Evolutionary conservation across 1,140 invertebrate genomes (phyloP).

Genomic region (Maconellicoccus hirsutus): DNA sequence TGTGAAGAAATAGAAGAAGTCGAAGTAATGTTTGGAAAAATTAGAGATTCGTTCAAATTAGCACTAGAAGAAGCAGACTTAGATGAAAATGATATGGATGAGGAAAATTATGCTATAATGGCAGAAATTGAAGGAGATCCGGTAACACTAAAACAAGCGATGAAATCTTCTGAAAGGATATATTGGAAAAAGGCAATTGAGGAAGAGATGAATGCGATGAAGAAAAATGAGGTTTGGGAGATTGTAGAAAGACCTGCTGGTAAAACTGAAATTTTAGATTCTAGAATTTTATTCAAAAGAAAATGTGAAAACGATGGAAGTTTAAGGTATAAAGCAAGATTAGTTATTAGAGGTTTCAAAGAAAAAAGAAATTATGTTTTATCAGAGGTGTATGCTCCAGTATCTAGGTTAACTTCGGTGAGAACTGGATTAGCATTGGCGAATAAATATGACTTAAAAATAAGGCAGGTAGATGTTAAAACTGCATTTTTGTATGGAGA

Average conservation of each 20-base stretch:
- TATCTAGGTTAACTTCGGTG: background rate
- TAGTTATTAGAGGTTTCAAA: background rate
- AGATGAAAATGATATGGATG: background rate
- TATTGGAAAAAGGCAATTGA: background rate
- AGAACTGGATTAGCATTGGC: background rate
- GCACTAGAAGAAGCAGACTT: background rate
- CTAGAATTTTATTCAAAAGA: background rate
- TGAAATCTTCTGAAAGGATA: background rate
- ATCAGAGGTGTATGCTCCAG: background rate
- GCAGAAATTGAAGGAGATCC: background rate
- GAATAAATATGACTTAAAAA: background rate
- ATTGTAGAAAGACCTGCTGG: too few species aligned
- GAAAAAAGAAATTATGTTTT: background rate
- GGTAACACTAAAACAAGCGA: background rate
- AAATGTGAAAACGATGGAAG: background rate
- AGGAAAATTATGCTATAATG: background rate
- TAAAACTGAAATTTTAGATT: too few species aligned
- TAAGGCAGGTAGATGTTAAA: constrained; percentile 2
- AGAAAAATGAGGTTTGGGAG: too few species aligned
- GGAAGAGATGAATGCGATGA: background rate
- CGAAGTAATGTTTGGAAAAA: too few species aligned
- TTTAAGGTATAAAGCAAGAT: background rate
- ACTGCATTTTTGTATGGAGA: constrained; percentile 12
- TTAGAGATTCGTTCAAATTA: too few species aligned
- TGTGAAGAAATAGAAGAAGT: background rate